Base-by-base conservation (phyloP, 1,140 invertebrate genomes). In the Platyura marginata region DNA sequence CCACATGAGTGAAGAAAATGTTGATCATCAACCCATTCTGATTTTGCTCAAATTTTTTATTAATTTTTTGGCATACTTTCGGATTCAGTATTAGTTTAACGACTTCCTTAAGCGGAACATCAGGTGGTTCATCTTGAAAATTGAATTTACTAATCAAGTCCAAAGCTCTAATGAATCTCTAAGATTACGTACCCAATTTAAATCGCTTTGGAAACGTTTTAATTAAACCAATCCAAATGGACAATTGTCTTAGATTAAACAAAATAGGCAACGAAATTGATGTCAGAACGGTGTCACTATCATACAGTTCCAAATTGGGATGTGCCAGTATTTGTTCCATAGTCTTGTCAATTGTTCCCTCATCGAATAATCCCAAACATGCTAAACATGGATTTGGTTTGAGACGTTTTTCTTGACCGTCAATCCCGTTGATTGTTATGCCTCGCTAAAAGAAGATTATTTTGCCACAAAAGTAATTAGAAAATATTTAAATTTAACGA, bases 181-280 rank as follows among this genome's bases (percentile, higher is more conserved):
- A 4, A 15, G 32, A 34, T n/a, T 4, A 5, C 32, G 47, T 51
- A 44, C 50, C 54, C 23, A 51, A 40, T 3, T 39, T 5, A 2
- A 39, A 8, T 4, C 48, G 2, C 1, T 53, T 49, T 9, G 57
- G 53, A 50, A 67, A 68, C 42, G 59, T 56, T 2, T 56, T 47
- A 33, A 59, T 49, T 23, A 68, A 43, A 3, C 59, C 54, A 33
- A 62, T 52, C 50, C 58, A 56, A 54, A 69, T 64, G 37, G 61
- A 55, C n/a, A 67, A 45, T 44, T 64, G 59, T 10, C 64, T 55
- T 6, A 68, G 10, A 46, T 64, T 51, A 15, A 66, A 45, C 9
- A 52, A 36, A 50, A 61, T 54, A 0, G 67, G 67, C 38, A 66
- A 50, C 41, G 54, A 59, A 11, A 68, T 54, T 18, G 61, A 59